A percentile compares a stretch with the other conserved stretches of the same genome.
phyloP scores from a whole-genome alignment of 2,797 vertebrate genomes.

The Pipistrellus pipistrellus region DNA sequence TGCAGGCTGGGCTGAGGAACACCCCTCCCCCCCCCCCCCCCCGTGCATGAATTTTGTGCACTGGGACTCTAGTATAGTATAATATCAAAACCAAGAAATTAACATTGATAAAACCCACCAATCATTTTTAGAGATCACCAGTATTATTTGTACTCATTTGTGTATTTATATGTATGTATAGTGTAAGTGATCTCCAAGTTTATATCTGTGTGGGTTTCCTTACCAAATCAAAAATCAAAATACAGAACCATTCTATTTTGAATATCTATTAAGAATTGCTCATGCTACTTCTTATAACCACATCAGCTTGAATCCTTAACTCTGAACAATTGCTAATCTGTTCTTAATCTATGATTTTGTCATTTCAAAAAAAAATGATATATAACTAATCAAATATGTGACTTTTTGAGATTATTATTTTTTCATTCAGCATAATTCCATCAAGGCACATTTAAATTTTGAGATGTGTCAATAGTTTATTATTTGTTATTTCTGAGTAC shows the following conservation, averaged over 20 bases:
- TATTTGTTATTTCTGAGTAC: not conserved
- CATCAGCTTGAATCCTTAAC: not conserved
- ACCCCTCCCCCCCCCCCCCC: no score
- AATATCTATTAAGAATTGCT: not conserved
- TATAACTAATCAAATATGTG: not conserved
- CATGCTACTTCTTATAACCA: not conserved
- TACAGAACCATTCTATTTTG: not conserved
- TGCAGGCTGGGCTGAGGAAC: no score
- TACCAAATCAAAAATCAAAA: not conserved
- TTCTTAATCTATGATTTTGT: slow-evolving; percentile 2
- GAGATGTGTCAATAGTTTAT: not conserved
- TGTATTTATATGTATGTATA: not conserved
- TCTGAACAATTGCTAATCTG: not conserved
- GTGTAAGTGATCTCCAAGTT: slow-evolving; percentile 5
- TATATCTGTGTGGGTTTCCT: not conserved
- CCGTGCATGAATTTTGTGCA: no score
- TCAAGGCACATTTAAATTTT: not conserved
- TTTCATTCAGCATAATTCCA: not conserved
- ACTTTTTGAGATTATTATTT: not conserved
- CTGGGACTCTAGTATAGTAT: not conserved
- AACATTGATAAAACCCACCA: not conserved
- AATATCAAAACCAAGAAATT: not conserved
- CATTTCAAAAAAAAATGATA: not conserved
- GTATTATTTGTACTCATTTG: slow-evolving; percentile 36
- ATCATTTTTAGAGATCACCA: not conserved